Percentiles rank a stretch among this genome's conserved stretches.
Conservation (phyloP, 2,888 invertebrate species). For the Nematopogon swammerdamellus region DNA sequence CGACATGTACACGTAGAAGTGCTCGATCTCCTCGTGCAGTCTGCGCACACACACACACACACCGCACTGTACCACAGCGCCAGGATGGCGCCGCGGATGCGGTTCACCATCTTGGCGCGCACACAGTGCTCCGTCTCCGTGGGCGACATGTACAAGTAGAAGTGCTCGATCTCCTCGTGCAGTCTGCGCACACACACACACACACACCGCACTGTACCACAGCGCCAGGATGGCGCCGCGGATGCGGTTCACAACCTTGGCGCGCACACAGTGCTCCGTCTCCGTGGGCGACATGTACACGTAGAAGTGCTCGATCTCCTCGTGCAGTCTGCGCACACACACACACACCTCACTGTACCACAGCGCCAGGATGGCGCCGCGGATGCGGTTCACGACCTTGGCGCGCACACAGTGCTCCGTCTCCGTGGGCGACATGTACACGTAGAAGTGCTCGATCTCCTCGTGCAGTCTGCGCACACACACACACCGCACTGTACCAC, state of each 20-base stretch:
- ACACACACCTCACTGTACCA: too few relatives aligned
- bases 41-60: too few relatives aligned
- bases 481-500: too few relatives aligned
- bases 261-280: constrained; percentile 86
- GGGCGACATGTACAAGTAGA: constrained; percentile 93
- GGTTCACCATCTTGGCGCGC: constrained; percentile 82
- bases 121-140: constrained; percentile 88
- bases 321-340: constrained; percentile 75
- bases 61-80: too few relatives aligned
- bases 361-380: constrained; percentile 78
- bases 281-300: constrained; percentile 91
- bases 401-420: constrained; percentile 82
- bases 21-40: constrained; percentile 95
- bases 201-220: too few relatives aligned
- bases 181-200: constrained; percentile 64
- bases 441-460: constrained; percentile 93
- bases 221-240: constrained; percentile 81
- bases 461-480: constrained; percentile 90
- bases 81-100: constrained; percentile 84
- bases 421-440: constrained; percentile 80
- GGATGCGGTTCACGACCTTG: constrained; percentile 86
- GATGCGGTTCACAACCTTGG: constrained; percentile 87
- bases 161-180: constrained; percentile 97
- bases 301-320: constrained; percentile 97
- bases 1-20: constrained; percentile 83